A percentile compares a stretch with the other conserved stretches of the same genome.
phyloP scores from a whole-genome alignment of 2,113 vertebrate genomes.

The Hucho hucho region DNA sequence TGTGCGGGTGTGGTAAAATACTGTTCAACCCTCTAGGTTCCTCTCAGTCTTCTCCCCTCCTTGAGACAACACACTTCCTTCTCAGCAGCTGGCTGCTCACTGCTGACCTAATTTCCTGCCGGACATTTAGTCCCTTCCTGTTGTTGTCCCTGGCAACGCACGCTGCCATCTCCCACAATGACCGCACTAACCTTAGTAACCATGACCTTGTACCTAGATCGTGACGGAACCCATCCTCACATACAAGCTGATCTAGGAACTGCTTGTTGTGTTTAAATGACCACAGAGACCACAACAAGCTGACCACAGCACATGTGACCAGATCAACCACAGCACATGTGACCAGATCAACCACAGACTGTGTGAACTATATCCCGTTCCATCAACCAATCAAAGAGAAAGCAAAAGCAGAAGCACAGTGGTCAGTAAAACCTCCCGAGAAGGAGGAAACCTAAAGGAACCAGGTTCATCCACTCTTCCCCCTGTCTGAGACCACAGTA shows the following conservation, averaged over 20 bases:
- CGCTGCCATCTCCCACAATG: constrained; percentile 40
- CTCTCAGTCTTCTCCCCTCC: not conserved
- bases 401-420: too few species aligned
- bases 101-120: constrained; percentile 67
- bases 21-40: not conserved
- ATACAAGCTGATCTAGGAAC: not conserved
- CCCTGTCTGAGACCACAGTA: not conserved
- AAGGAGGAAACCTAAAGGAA: too few species aligned
- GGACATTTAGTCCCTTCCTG: constrained; percentile 53
- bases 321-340: not conserved
- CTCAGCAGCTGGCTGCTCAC: constrained; percentile 51
- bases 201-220: not conserved
- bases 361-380: not conserved
- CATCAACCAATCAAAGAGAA: not conserved
- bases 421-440: too few species aligned
- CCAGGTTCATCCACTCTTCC: not conserved
- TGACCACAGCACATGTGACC: not conserved
- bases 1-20: too few species aligned
- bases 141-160: constrained; percentile 39
- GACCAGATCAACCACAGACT: not conserved
- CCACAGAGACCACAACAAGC: not conserved
- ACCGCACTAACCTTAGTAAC: constrained; percentile 22
- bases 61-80: constrained; percentile 1
- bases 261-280: not conserved
- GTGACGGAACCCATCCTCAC: not conserved